phyloP scores from a whole-genome alignment of 2,113 vertebrate genomes.

The Eptesicus fuscus region DNA sequence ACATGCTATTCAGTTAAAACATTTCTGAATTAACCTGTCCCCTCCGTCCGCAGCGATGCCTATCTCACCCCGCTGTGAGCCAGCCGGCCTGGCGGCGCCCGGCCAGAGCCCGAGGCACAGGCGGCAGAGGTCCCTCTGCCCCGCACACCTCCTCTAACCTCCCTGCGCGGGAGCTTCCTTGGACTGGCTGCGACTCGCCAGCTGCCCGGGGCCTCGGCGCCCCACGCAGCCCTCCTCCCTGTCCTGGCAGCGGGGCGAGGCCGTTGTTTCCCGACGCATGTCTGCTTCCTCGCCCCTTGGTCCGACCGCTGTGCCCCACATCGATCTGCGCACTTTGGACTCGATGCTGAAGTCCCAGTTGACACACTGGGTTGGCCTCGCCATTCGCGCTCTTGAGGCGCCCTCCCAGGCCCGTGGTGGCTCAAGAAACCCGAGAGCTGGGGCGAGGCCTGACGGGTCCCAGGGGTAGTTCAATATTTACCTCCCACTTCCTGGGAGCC shows the following conservation, averaged over 20 bases:
- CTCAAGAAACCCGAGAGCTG: not conserved
- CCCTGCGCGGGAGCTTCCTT: not conserved
- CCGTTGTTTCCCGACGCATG: not conserved
- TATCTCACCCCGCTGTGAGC: not conserved
- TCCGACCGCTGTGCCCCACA: not conserved
- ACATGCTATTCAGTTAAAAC: not conserved
- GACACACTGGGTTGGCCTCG: not conserved
- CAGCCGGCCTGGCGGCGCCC: not conserved
- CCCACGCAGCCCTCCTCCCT: no score
- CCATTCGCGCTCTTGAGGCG: not conserved
- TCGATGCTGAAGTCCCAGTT: not conserved
- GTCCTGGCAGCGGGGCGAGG: not conserved
- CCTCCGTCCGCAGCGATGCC: not conserved
- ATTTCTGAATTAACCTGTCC: not conserved
- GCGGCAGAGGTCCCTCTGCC: not conserved
- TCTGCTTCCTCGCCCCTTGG: no score
- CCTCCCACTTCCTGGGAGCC: not conserved
- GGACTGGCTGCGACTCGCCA: not conserved
- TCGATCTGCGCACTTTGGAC: not conserved
- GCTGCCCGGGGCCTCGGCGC: no score
- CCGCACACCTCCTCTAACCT: accelerated
- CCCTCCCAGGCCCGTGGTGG: not conserved
- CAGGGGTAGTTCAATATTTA: not conserved
- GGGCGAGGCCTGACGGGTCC: not conserved
- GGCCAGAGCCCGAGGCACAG: no score